A percentile compares a stretch with the other conserved stretches of the same genome.
Evolutionary conservation across 2,888 invertebrate species (phyloP).

Genomic region (Penaeus monodon): DNA sequence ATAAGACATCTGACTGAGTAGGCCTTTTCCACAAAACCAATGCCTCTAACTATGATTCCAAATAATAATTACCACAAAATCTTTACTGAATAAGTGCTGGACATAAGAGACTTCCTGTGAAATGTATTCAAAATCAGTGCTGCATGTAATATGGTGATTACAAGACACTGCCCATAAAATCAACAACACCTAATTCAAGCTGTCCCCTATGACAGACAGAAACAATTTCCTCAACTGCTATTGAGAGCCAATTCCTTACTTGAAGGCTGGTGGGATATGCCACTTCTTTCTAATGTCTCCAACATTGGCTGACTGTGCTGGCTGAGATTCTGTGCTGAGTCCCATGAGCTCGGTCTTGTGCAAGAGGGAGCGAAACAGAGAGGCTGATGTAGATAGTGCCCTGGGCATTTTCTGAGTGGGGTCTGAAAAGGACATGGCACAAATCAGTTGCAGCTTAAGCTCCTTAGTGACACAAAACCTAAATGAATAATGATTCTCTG

Average conservation of each 20-base stretch:
- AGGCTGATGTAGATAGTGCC: conserved; percentile 88
- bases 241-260: conserved; percentile 65
- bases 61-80: too few species aligned
- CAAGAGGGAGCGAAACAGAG: conserved; percentile 77
- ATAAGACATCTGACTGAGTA: not conserved
- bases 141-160: too few species aligned
- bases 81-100: too few species aligned
- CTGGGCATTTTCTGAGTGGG: conserved; percentile 96
- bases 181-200: not conserved
- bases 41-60: too few species aligned
- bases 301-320: conserved; percentile 84
- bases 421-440: conserved; percentile 73
- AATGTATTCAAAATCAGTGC: too few species aligned
- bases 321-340: conserved; percentile 85
- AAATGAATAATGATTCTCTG: too few species aligned
- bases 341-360: conserved; percentile 92
- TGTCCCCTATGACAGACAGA: not conserved
- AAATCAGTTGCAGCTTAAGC: too few species aligned
- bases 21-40: too few species aligned
- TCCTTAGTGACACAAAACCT: too few species aligned
- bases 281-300: conserved; percentile 91
- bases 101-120: too few species aligned
- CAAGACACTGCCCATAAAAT: too few species aligned
- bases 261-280: conserved; percentile 92
- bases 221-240: not conserved